A percentile compares a stretch with the other conserved stretches of the same genome.
Conservation (phyloP, 2,113 vertebrate genomes). For the Penelope pileata region DNA sequence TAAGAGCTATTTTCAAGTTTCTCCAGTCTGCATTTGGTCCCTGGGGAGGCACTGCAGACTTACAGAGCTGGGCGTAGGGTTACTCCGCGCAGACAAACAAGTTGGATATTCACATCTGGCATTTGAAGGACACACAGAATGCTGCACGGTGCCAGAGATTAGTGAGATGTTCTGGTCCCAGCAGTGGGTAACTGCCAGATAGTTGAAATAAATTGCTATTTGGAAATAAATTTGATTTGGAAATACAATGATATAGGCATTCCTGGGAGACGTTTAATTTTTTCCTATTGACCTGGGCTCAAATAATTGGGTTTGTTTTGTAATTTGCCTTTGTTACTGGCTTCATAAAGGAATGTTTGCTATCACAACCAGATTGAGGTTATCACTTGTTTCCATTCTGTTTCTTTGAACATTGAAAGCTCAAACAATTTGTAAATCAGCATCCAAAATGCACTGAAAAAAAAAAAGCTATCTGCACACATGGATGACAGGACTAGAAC, state of each 20-base stretch:
- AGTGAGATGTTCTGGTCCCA: not conserved
- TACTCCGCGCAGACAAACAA: not conserved
- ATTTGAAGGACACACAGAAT: not conserved
- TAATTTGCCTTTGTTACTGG: not conserved
- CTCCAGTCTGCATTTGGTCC: not conserved
- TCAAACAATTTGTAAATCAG: not conserved
- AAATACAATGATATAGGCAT: not conserved
- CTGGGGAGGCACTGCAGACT: not conserved
- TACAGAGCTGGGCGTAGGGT: not conserved
- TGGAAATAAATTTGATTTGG: not conserved
- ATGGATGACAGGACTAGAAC: not conserved
- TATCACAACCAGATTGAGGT: not conserved
- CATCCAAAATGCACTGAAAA: slow-evolving; percentile 9
- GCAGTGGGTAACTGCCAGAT: not conserved
- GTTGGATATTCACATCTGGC: not conserved
- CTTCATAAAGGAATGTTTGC: not conserved
- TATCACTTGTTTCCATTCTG: not conserved
- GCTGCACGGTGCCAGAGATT: not conserved
- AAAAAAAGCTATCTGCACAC: not conserved
- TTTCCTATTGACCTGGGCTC: not conserved
- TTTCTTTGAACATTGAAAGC: not conserved
- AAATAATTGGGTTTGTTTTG: not conserved
- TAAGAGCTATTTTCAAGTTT: not conserved
- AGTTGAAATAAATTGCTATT: not conserved
- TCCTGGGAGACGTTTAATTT: not conserved